Base-by-base conservation (phyloP, 2,113 vertebrate species). In the Lepidothrix coronata region DNA sequence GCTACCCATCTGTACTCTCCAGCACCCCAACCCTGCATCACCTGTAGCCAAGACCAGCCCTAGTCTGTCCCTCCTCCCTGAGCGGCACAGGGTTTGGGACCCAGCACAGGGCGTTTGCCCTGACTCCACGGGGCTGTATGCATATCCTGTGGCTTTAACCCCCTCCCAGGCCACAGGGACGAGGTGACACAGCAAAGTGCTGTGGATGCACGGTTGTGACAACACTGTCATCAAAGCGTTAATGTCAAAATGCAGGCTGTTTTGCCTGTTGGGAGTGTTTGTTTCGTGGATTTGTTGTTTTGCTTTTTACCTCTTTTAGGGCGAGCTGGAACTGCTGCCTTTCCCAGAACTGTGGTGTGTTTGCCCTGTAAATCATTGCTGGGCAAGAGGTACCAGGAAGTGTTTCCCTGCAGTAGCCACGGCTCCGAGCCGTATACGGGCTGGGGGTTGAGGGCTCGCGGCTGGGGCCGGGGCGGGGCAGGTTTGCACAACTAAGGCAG, bases 21-120 rank as follows among this genome's bases (percentile, higher is more conserved):
- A 51, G 49, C 23, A 77, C 62, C 81, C 66, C 39, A 25, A 0
- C 48, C 5, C 54, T 52, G 33, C 22, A 48, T 23, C 37, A 67
- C 59, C 63, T 92, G 73, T 76, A 25, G 37, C 46, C 19, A 4
- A 54, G 33, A 18, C 5, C 24, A 30, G 30, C 11, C 1, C 8
- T 5, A 3, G 0, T 22, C 13, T 41, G 37, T 14, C 2, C 19
- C 39, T 5, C 2, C 11, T 5, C 35, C 27, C 37, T 3, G 5
- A 21, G 16, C 35, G 67, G 55, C 1, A 0, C 59, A 12, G 48
- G 20, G 14, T 6, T 57, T 19, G 43, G 39, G 20, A 72, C 18
- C 5, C 27, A 2, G 23, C n/a, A 41, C 3, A 0, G 25, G 41
- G 6, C 0, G 0, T 3, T 1, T 14, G 8, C 33, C 33, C n/a